Percentiles rank a stretch among this genome's conserved stretches.
These are phyloP conservation scores for Oxygymnocypris stewartii DNA, from an alignment of 2,113 vertebrate species.

Conservation along the genomic window DNA sequence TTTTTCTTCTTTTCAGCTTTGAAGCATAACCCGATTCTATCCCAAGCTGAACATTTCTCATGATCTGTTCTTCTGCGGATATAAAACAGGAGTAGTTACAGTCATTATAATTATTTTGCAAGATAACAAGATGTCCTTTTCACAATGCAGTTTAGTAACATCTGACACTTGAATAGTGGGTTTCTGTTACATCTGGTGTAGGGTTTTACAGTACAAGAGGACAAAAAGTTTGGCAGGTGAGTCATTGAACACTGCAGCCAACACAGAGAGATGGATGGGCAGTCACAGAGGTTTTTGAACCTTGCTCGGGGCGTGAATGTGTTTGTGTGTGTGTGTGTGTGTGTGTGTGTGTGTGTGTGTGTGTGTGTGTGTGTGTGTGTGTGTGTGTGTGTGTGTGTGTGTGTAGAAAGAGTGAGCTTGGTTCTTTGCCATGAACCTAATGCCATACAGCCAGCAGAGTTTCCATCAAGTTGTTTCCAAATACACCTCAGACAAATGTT, in stretches of 20 bases:
- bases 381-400: too few relatives aligned
- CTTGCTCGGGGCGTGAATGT: slow-evolving; percentile 25
- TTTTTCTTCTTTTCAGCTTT: neutral
- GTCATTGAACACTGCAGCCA: slow-evolving; percentile 9
- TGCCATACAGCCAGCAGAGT: slow-evolving; percentile 76
- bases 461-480: slow-evolving; percentile 78
- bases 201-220: slow-evolving; percentile 39
- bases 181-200: slow-evolving; percentile 49
- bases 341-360: too few relatives aligned
- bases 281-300: slow-evolving; percentile 36
- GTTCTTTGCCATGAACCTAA: slow-evolving; percentile 76
- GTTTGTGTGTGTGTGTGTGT: too few relatives aligned
- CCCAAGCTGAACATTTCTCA: neutral
- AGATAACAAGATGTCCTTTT: slow-evolving; percentile 38
- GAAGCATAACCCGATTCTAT: slow-evolving; percentile 2
- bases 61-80: slow-evolving; percentile 6
- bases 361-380: too few relatives aligned
- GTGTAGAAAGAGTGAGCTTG: slow-evolving; percentile 69
- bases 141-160: slow-evolving; percentile 40
- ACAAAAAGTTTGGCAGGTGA: slow-evolving; percentile 45
- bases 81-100: slow-evolving; percentile 22
- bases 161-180: slow-evolving; percentile 43
- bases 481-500: slow-evolving; percentile 85
- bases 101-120: slow-evolving; percentile 21
- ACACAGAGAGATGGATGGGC: slow-evolving; percentile 24